These are phyloP conservation scores for Volucella inflata DNA, from an alignment of 2,888 invertebrate genomes.

Conservation along the genomic window DNA sequence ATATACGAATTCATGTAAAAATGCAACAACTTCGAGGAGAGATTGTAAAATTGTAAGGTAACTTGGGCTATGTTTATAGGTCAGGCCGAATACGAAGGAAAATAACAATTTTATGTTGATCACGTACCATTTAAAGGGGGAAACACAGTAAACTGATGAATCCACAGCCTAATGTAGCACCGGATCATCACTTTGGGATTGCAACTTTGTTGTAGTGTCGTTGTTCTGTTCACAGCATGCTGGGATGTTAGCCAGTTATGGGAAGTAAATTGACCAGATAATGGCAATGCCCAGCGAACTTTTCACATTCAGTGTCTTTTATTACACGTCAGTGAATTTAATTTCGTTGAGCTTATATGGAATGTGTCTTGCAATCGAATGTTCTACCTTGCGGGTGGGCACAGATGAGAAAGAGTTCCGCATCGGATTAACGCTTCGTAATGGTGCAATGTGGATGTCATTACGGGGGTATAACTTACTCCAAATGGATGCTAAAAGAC, in stretches of 20 bases:
- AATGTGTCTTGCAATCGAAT: slow-evolving; percentile 10
- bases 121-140: slow-evolving; percentile 46
- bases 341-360: slow-evolving; percentile 17
- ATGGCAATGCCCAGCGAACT: slow-evolving; percentile 40
- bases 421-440: no score
- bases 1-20: slow-evolving; percentile 3
- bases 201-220: slow-evolving; percentile 48
- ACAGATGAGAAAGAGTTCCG: not conserved
- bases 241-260: slow-evolving; percentile 1
- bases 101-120: slow-evolving; percentile 34
- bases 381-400: slow-evolving; percentile 24
- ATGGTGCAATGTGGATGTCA: no score
- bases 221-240: not conserved
- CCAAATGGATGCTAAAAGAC: no score
- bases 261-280: slow-evolving; percentile 42
- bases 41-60: slow-evolving; percentile 32
- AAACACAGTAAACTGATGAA: slow-evolving; percentile 20
- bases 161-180: slow-evolving; percentile 31
- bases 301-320: slow-evolving; percentile 35
- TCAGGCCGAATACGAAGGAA: slow-evolving; percentile 32
- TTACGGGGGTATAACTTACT: no score
- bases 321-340: slow-evolving; percentile 17
- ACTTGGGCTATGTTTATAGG: slow-evolving; percentile 69
- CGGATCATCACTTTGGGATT: not conserved
- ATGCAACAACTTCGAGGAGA: slow-evolving; percentile 1